Evolutionary conservation across 2,113 vertebrate species (phyloP).

Genomic region (Lamprologus lemairii): DNA sequence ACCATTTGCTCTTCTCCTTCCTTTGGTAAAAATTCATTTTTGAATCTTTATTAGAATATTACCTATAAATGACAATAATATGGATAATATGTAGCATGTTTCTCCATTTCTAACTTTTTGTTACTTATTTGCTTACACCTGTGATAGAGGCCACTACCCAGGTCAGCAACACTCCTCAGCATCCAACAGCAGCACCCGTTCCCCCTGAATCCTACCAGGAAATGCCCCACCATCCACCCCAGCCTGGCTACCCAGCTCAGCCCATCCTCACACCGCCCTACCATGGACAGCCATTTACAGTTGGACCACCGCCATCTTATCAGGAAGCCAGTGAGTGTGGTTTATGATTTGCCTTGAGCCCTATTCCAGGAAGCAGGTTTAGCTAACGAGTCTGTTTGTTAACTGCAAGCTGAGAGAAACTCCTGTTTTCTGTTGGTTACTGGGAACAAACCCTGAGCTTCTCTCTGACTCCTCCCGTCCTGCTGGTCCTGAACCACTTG

Average conservation of each 20-base stretch:
- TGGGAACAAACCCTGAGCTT: not conserved
- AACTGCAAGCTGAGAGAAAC: not conserved
- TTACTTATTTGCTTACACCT: slow-evolving; percentile 59
- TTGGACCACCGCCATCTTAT: slow-evolving; percentile 82
- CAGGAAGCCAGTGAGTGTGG: slow-evolving; percentile 74
- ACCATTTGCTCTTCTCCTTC: not conserved
- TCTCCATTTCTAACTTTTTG: not conserved
- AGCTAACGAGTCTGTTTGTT: not conserved
- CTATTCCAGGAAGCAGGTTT: rapidly evolving
- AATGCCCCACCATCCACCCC: slow-evolving; percentile 73
- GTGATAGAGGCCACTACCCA: slow-evolving; percentile 72
- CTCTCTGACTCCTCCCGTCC: not conserved
- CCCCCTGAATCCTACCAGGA: slow-evolving; percentile 64
- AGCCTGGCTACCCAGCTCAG: slow-evolving; percentile 45
- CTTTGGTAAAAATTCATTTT: rapidly evolving
- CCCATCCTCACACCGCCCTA: slow-evolving; percentile 52
- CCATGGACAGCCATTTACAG: slow-evolving; percentile 62
- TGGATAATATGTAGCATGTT: not conserved
- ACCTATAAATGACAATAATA: not conserved
- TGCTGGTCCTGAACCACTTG: not conserved
- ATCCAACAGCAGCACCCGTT: slow-evolving; percentile 8
- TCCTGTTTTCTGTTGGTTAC: not conserved
- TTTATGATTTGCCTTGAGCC: rapidly evolving
- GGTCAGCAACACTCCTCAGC: slow-evolving; percentile 65
- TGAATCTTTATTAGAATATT: not conserved